phyloP scores from a whole-genome alignment of 1,140 invertebrate genomes.

The Oryctes rhinoceros region DNA sequence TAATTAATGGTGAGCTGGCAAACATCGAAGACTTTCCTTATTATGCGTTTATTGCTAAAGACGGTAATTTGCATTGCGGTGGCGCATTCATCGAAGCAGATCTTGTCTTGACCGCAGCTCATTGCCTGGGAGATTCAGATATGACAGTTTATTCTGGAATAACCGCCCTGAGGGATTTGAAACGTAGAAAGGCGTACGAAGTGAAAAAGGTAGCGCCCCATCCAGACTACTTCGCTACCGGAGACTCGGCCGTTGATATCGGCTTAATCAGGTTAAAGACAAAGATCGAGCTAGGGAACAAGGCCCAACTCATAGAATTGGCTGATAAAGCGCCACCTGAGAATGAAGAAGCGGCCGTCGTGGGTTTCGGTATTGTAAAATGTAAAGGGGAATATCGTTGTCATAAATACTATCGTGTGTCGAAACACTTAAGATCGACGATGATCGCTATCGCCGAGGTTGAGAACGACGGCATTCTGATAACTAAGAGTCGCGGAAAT shows the following conservation, averaged over 20 bases:
- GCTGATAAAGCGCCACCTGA: neutral
- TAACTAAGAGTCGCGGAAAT: neutral
- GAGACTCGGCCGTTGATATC: neutral
- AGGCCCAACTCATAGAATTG: neutral
- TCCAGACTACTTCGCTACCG: neutral
- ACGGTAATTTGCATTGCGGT: constrained; percentile 38
- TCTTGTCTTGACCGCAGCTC: constrained; percentile 44
- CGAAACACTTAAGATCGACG: neutral
- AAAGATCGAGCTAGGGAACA: neutral
- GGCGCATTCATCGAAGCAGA: constrained; percentile 40
- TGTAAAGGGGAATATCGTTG: neutral
- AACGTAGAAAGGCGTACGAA: neutral
- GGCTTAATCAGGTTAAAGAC: neutral
- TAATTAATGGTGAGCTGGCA: neutral
- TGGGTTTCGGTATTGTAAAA: constrained; percentile 1
- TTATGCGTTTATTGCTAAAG: neutral
- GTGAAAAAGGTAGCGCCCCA: neutral
- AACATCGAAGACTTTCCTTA: neutral
- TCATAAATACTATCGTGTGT: neutral
- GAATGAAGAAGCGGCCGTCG: neutral
- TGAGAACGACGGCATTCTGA: neutral
- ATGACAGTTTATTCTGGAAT: neutral
- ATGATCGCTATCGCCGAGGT: neutral
- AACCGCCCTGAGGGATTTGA: neutral
- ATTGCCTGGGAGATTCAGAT: constrained; percentile 38